Percentiles rank a stretch among this genome's conserved stretches.
Evolutionary conservation across 2,113 vertebrate species (phyloP).

Genomic region (Pomatostomus ruficeps): DNA sequence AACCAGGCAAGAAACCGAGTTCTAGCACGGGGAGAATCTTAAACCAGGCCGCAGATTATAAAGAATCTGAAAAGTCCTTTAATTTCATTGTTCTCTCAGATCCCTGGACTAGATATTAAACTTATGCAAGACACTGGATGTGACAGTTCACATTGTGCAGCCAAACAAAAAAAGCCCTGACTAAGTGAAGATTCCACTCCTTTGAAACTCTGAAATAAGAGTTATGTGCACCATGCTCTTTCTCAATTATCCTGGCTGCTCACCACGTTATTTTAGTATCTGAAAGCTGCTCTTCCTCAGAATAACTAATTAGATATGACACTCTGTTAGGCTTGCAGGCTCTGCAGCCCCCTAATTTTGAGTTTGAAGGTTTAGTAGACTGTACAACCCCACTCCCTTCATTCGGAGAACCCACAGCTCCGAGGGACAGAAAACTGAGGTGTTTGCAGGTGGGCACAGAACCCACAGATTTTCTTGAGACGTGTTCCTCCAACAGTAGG

Average conservation of each 20-base stretch:
- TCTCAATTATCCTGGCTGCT: not conserved
- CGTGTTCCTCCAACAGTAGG: not conserved
- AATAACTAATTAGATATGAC: not conserved
- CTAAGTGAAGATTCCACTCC: not conserved
- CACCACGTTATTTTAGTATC: not conserved
- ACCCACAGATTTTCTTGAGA: not conserved
- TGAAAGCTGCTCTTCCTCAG: not conserved
- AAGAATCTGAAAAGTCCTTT: not conserved
- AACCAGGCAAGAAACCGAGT: not conserved
- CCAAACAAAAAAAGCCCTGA: conserved; percentile 1
- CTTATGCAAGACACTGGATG: conserved; percentile 11
- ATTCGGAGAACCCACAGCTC: not conserved
- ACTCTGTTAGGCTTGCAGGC: not conserved
- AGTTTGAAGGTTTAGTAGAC: not conserved
- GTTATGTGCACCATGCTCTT: not conserved
- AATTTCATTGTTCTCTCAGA: not conserved
- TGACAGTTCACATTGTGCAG: not conserved
- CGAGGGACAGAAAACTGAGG: not conserved
- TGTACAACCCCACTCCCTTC: not conserved
- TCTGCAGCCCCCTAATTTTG: not conserved
- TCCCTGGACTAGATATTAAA: not conserved
- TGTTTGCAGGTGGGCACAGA: not conserved
- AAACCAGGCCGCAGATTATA: not conserved
- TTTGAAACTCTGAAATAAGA: not conserved
- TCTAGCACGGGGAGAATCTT: not conserved